These are phyloP conservation scores for Stenurella melanura DNA, from an alignment of 2,888 invertebrate genomes.

Conservation along the genomic window DNA sequence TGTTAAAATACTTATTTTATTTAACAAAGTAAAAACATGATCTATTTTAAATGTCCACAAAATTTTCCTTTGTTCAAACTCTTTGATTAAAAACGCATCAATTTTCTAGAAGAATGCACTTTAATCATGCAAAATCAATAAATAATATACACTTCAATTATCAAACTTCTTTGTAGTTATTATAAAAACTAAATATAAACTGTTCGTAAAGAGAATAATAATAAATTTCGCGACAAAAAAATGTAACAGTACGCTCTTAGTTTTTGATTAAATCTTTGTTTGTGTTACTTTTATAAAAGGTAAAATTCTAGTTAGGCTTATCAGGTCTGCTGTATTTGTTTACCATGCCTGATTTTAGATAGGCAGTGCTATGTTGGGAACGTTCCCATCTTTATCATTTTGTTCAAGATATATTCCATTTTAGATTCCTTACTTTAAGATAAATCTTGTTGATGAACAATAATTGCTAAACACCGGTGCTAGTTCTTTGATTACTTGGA, in stretches of 20 bases:
- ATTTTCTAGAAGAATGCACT: conserved; percentile 47
- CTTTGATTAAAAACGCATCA: conserved; percentile 47
- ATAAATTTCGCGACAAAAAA: neutral
- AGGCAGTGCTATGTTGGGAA: neutral
- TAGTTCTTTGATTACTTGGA: too few species aligned
- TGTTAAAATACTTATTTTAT: neutral
- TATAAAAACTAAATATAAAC: conserved; percentile 44
- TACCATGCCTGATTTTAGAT: too few species aligned
- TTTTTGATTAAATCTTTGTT: neutral
- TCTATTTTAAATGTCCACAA: neutral
- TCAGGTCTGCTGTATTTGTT: neutral
- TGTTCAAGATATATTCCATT: too few species aligned
- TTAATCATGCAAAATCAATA: conserved; percentile 47
- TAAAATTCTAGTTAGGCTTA: neutral
- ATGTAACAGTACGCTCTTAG: neutral
- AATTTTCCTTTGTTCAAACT: conserved; percentile 21
- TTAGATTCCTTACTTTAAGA: too few species aligned
- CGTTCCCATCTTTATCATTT: too few species aligned
- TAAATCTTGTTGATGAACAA: too few species aligned
- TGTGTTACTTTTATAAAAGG: neutral
- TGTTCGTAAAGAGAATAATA: neutral
- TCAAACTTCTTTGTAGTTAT: conserved; percentile 38
- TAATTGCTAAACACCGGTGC: too few species aligned
- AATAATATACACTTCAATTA: conserved; percentile 46
- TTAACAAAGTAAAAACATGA: neutral